A percentile compares a stretch with the other conserved stretches of the same genome.
Evolutionary conservation across 2,888 invertebrate species (phyloP).

Genomic region (Neoitamus cyanurus): DNA sequence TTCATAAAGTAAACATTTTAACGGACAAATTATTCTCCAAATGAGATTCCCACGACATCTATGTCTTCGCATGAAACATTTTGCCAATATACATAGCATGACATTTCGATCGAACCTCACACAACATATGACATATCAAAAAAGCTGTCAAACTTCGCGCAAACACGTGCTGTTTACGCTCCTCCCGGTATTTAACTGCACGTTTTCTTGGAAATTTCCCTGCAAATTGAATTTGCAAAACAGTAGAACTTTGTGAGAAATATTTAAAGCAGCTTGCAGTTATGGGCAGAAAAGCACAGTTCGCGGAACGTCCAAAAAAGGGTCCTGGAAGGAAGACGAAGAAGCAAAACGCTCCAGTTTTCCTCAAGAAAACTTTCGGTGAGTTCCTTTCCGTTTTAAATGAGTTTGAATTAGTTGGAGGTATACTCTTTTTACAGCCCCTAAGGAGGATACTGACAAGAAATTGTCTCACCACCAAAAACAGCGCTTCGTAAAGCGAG

Average conservation of each 20-base stretch:
- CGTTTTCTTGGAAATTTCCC: not conserved
- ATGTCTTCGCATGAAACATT: not conserved
- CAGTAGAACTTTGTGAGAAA: not conserved
- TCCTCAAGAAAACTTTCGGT: conserved; percentile 62
- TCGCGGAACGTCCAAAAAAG: conserved; percentile 78
- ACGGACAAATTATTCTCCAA: not conserved
- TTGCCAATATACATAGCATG: not conserved
- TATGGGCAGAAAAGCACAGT: conserved; percentile 91
- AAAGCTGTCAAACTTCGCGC: not conserved
- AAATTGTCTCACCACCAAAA: conserved; percentile 77
- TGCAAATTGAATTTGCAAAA: not conserved
- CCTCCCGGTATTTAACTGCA: not conserved
- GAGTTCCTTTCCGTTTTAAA: conserved; percentile 50
- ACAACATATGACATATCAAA: not conserved
- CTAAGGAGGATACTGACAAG: conserved; percentile 69
- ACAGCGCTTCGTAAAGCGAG: conserved; percentile 73
- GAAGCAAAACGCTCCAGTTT: conserved; percentile 84
- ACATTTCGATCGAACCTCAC: not conserved
- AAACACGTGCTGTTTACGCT: not conserved
- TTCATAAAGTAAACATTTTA: not conserved
- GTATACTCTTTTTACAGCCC: conserved; percentile 56
- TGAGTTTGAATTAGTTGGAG: not conserved
- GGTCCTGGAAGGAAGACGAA: conserved; percentile 89
- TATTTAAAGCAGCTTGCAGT: not conserved
- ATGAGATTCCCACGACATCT: not conserved